phyloP scores from a whole-genome alignment of 2,888 invertebrate genomes.

The Saturnia pavonia region DNA sequence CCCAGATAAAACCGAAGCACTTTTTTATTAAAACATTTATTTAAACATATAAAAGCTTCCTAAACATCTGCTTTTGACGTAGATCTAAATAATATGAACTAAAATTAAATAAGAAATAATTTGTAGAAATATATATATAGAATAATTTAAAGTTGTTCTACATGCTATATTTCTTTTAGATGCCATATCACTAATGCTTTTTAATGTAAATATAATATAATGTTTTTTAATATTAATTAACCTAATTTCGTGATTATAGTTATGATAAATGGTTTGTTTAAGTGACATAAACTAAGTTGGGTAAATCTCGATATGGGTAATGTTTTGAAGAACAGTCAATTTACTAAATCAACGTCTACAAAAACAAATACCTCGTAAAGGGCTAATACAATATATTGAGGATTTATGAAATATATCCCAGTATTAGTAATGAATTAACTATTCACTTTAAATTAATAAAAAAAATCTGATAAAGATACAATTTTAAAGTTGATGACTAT shows the following conservation, averaged over 20 bases:
- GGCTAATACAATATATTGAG: not conserved
- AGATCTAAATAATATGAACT: conserved; percentile 32
- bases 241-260: not conserved
- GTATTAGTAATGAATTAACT: not conserved
- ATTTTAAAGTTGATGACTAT: not conserved
- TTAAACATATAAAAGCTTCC: conserved; percentile 37
- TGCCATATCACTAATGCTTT: conserved; percentile 33
- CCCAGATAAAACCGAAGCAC: conserved; percentile 78
- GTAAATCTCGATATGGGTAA: not conserved
- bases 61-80: conserved; percentile 30
- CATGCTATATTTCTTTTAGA: conserved; percentile 25
- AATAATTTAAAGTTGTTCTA: conserved; percentile 12
- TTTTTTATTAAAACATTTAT: conserved; percentile 38
- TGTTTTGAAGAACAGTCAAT: not conserved
- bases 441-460: too few species aligned
- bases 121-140: conserved; percentile 8
- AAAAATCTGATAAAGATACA: not conserved
- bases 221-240: not conserved
- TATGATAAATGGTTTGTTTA: not conserved
- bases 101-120: conserved; percentile 21
- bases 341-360: conserved; percentile 1
- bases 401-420: not conserved
- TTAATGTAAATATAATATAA: conserved; percentile 22
- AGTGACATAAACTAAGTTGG: not conserved
- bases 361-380: not conserved